Percentiles rank a stretch among this genome's conserved stretches.
Conservation (phyloP, 2,797 vertebrate genomes). For the Coregonus sp. region DNA sequence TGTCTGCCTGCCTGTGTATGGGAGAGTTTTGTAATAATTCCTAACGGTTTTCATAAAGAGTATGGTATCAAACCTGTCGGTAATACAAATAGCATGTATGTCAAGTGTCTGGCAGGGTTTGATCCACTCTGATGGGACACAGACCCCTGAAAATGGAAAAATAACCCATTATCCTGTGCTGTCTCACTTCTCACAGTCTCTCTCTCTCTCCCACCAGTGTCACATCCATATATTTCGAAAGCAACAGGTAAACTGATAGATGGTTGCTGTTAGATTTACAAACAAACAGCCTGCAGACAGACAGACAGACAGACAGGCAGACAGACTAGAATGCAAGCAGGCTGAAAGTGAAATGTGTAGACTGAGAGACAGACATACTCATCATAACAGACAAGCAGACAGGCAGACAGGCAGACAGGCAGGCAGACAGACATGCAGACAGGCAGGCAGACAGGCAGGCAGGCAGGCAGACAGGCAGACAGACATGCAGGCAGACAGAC, state of each 20-base stretch:
- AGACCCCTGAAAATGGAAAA: constrained; percentile 6
- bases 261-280: neutral
- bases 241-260: neutral
- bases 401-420: neutral
- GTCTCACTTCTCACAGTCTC: neutral
- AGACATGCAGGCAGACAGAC: neutral
- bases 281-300: neutral
- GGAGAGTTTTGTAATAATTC: neutral
- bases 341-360: neutral
- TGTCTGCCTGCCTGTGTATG: neutral
- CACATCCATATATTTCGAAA: neutral
- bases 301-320: constrained; percentile 1
- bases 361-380: constrained; percentile 23
- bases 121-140: constrained; percentile 14
- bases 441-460: neutral
- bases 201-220: neutral
- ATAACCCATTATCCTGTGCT: neutral
- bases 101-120: constrained; percentile 1
- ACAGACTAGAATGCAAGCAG: neutral
- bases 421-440: neutral
- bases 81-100: neutral
- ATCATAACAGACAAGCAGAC: neutral
- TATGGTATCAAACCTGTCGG: constrained; percentile 2
- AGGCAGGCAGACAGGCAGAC: neutral
- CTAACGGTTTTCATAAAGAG: constrained; percentile 8